Conservation (phyloP, 2,113 vertebrate species). For the Actenoides hombroni region DNA sequence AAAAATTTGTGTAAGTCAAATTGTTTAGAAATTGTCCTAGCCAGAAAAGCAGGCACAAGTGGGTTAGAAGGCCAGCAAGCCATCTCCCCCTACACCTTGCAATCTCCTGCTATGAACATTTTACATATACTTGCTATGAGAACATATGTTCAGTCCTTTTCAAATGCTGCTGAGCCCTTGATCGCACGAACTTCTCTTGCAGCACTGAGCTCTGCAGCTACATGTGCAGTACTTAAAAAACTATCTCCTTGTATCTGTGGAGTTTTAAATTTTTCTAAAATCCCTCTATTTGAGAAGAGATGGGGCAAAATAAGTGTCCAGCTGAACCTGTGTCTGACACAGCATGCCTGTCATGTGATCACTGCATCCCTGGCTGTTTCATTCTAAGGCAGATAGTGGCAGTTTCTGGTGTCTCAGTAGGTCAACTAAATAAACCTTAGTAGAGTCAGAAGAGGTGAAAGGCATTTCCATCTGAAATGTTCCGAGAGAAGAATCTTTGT, state of each 20-base stretch:
- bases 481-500: background rate
- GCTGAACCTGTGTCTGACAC: background rate
- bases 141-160: fast-evolving
- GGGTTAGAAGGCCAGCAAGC: background rate
- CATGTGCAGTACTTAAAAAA: background rate
- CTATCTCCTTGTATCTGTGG: background rate
- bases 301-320: background rate
- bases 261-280: background rate
- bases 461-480: background rate
- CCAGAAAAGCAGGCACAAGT: background rate
- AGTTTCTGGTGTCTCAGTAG: background rate
- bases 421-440: background rate
- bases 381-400: background rate
- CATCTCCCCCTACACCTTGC: background rate
- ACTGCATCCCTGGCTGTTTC: background rate
- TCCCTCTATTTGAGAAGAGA: background rate
- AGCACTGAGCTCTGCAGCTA: background rate
- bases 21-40: background rate
- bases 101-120: background rate
- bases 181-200: background rate
- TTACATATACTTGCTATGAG: background rate
- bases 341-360: background rate
- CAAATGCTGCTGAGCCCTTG: background rate
- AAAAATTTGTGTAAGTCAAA: background rate
- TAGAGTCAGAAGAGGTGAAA: background rate